Evolutionary conservation across 2,888 invertebrate species (phyloP), one percentile per base, ranked within the genome.

Genomic region (Melieria crassipennis): DNA sequence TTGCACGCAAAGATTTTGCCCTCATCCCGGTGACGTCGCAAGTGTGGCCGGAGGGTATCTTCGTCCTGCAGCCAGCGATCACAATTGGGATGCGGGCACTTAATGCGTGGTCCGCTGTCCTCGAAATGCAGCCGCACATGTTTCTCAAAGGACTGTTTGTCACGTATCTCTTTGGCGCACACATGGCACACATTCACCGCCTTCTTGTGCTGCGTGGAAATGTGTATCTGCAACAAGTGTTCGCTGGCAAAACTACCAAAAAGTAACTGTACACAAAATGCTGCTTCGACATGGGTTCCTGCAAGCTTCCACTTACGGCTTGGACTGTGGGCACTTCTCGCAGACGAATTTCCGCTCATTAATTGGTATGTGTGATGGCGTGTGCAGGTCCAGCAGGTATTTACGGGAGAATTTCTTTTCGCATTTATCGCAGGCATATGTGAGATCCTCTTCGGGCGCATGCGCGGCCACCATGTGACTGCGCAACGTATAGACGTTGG

Each of bases 11-110:
- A 70, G 30, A 55, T 47, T 47, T 58, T n/a, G 6, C 70, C 70
- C 47, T 65, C 73, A 57, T 84, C 86, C 58, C 83, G 82, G 74
- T 86, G 86, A 0, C 85, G 82, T 30, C 83, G 75, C 76, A 86
- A 75, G 77, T 87, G 86, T 66, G 85, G 85, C 68, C 84, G 85
- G 1, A 86, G 74, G 72, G 85, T 85, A 45, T 85, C 85, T 72
- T 84, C 81, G 57, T 86, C 85, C 69, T 86, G 86, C 0, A 86
- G 79, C 86, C 85, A 86, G 55, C 85, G 82, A 69, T 86, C 86
- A 70, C 87, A 87, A 75, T 83, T 80, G 3, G 83, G 79, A 11
- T 85, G 84, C 0, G 84, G 81, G 71, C 87, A 87, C 75, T 87
- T 86, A 2, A 86, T 81, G 57, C 85, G 84, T 3, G 86, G 86